A percentile compares a stretch with the other conserved stretches of the same genome.
Conservation (phyloP, 2,113 vertebrate species). For the Hyla sarda region DNA sequence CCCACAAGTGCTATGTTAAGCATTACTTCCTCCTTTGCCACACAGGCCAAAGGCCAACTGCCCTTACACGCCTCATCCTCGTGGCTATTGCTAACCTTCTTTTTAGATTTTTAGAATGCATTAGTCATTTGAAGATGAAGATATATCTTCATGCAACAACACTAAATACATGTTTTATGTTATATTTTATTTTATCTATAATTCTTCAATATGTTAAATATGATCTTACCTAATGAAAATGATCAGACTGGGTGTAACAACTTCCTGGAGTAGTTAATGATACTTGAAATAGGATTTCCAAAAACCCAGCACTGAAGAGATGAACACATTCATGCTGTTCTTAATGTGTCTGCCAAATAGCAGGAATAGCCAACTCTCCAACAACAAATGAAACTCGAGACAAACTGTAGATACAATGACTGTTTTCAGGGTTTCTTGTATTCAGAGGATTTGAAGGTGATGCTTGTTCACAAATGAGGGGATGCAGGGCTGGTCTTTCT, state of each 20-base stretch:
- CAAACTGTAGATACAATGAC: not conserved
- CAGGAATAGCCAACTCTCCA: not conserved
- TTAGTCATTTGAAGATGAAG: too few relatives aligned
- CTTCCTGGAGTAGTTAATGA: not conserved
- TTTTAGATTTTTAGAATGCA: too few relatives aligned
- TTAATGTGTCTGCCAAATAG: not conserved
- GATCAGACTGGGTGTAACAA: not conserved
- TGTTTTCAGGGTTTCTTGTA: not conserved
- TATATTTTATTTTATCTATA: not conserved
- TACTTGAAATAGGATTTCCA: not conserved
- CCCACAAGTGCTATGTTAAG: too few relatives aligned
- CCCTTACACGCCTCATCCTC: too few relatives aligned
- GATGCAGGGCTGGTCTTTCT: not conserved
- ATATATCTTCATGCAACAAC: too few relatives aligned
- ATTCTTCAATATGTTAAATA: not conserved
- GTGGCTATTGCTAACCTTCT: too few relatives aligned
- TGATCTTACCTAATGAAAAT: not conserved
- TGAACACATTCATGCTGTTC: not conserved
- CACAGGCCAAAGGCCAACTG: too few relatives aligned
- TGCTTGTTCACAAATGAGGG: not conserved
- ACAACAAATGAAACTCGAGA: not conserved
- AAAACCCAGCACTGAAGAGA: not conserved
- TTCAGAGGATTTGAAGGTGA: not conserved
- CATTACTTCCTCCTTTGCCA: too few relatives aligned
- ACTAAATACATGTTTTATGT: too few relatives aligned